Conservation (phyloP, 2,797 vertebrate genomes). For the Melanotaenia pygmaea region DNA sequence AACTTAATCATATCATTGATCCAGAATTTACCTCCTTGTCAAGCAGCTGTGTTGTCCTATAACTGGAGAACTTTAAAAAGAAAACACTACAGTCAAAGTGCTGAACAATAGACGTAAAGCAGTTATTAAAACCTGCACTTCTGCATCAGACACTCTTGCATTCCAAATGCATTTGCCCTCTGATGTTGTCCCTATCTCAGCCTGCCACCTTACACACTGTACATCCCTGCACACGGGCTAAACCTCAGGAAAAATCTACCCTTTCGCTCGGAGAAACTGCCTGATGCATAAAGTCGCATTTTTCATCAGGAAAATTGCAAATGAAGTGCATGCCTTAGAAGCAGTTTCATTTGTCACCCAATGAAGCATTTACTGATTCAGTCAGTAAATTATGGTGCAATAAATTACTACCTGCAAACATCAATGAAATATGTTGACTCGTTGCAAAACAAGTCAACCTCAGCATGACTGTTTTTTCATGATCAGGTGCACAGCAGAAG, state of each 20-base stretch:
- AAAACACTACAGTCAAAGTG: background rate
- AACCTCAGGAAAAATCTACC: conserved; percentile 43
- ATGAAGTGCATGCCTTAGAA: conserved; percentile 68
- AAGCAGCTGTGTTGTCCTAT: background rate
- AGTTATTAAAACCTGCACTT: conserved; percentile 5
- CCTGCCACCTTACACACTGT: background rate
- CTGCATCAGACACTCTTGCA: conserved; percentile 4
- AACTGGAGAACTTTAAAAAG: background rate
- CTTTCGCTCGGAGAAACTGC: conserved; percentile 28
- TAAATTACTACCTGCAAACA: conserved; percentile 76
- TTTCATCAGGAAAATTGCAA: conserved; percentile 70
- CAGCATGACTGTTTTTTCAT: conserved; percentile 58
- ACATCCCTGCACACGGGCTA: conserved; percentile 14
- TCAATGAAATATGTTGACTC: conserved; percentile 71
- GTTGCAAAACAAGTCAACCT: conserved; percentile 65
- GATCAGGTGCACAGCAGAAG: conserved; percentile 53
- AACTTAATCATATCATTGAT: background rate
- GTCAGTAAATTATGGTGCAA: conserved; percentile 71
- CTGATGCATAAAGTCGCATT: conserved; percentile 55
- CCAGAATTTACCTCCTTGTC: background rate
- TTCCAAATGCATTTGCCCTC: conserved; percentile 3
- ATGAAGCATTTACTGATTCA: conserved; percentile 65
- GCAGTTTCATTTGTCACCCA: conserved; percentile 74
- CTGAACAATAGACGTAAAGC: background rate
- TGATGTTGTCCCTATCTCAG: background rate